phyloP scores from a whole-genome alignment of 2,888 invertebrate species.

The Lordiphosa andalusiaca region DNA sequence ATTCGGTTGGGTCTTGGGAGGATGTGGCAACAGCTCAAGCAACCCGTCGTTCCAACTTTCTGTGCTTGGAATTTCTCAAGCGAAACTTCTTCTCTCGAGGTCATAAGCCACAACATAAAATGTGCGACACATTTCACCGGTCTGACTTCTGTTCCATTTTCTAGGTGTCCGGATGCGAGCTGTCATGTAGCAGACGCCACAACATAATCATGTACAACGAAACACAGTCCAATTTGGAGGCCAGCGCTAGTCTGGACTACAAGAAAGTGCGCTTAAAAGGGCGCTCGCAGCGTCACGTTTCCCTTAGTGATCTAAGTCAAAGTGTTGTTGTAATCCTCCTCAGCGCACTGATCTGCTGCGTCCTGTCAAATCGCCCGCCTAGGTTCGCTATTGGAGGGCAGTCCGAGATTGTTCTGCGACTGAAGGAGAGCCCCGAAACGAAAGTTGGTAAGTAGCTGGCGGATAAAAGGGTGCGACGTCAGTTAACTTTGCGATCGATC shows the following conservation, averaged over 20 bases:
- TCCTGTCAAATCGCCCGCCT: slow-evolving; percentile 87
- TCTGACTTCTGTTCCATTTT: slow-evolving; percentile 55
- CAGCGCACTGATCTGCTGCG: slow-evolving; percentile 43
- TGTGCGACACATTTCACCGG: slow-evolving; percentile 53
- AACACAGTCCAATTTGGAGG: slow-evolving; percentile 28
- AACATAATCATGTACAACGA: slow-evolving; percentile 55
- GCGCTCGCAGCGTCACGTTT: not conserved
- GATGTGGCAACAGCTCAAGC: slow-evolving; percentile 33
- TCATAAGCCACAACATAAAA: slow-evolving; percentile 57
- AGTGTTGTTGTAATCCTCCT: slow-evolving; percentile 50
- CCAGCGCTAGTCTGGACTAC: slow-evolving; percentile 46
- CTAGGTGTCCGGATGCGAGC: slow-evolving; percentile 42
- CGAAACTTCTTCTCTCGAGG: slow-evolving; percentile 67
- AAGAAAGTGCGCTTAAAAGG: slow-evolving; percentile 75
- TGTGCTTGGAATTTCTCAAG: slow-evolving; percentile 54
- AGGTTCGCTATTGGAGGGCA: slow-evolving; percentile 92
- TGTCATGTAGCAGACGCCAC: slow-evolving; percentile 41
- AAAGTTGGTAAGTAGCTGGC: slow-evolving; percentile 86
- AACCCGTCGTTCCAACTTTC: slow-evolving; percentile 14
- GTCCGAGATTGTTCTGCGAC: slow-evolving; percentile 93
- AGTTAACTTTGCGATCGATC: not conserved
- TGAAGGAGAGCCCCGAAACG: slow-evolving; percentile 93
- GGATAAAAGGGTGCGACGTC: too few relatives aligned
- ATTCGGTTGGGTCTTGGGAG: slow-evolving; percentile 21
- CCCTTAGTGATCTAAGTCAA: slow-evolving; percentile 5